Conservation (phyloP, 2,113 vertebrate species). For the Silurus meridionalis region DNA sequence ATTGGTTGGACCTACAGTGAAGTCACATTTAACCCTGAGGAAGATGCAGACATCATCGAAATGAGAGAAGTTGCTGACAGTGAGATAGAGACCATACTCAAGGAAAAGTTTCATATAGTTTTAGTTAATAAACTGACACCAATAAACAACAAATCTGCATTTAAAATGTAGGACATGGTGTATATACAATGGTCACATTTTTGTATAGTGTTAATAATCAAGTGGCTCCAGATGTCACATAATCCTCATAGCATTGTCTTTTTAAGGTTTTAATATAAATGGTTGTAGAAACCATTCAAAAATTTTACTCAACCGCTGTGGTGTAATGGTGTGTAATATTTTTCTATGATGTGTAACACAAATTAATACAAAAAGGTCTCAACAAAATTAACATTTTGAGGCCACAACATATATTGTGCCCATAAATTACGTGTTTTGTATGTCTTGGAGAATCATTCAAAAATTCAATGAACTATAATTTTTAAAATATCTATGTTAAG, state of each 20-base stretch:
- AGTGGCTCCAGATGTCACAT: no score
- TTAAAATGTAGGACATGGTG: not conserved
- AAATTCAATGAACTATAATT: not conserved
- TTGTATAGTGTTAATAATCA: no score
- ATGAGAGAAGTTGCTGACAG: conserved; percentile 72
- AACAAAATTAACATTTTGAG: not conserved
- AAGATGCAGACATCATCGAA: conserved; percentile 75
- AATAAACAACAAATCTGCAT: conserved; percentile 55
- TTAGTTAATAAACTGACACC: conserved; percentile 74
- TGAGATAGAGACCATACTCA: conserved; percentile 76
- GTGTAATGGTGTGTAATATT: not conserved
- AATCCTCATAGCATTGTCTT: no score
- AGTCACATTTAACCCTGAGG: conserved; percentile 79
- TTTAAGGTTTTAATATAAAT: no score
- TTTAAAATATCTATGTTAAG: not conserved
- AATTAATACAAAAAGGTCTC: not conserved
- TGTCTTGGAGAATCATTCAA: not conserved
- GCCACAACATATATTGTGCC: not conserved
- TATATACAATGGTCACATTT: not conserved
- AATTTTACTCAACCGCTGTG: not conserved
- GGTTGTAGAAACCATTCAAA: not conserved
- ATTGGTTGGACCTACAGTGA: conserved; percentile 78
- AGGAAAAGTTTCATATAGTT: conserved; percentile 74
- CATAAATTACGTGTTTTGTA: not conserved
- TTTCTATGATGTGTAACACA: not conserved